These are phyloP conservation scores for Bembecia ichneumoniformis DNA, from an alignment of 2,888 invertebrate species.

Conservation along the genomic window DNA sequence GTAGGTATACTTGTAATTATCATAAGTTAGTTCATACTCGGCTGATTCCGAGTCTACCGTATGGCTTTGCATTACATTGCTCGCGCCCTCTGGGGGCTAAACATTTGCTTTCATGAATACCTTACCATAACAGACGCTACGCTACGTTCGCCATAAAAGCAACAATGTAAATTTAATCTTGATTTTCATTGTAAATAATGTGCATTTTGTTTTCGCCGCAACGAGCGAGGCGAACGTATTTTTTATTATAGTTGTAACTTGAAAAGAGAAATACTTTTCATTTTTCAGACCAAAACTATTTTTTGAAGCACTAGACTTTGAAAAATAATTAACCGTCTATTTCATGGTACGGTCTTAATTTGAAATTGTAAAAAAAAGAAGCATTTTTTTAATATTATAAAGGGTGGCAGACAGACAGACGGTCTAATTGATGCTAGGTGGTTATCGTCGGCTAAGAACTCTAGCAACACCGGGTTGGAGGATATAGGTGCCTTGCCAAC, in stretches of 20 bases:
- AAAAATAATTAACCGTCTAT: too few relatives aligned
- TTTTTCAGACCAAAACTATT: too few relatives aligned
- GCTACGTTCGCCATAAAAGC: conserved; percentile 40
- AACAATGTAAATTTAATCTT: conserved; percentile 66
- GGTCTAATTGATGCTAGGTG: too few relatives aligned
- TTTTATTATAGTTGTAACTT: conserved; percentile 9
- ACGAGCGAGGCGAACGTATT: conserved; percentile 1
- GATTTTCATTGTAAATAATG: conserved; percentile 46
- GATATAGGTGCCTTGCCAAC: too few relatives aligned
- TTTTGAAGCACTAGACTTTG: too few relatives aligned
- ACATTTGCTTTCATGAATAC: conserved; percentile 65
- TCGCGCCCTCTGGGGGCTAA: conserved; percentile 43
- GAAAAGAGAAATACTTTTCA: background rate
- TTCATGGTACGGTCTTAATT: too few relatives aligned
- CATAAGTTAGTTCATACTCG: conserved; percentile 48
- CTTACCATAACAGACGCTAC: conserved; percentile 55
- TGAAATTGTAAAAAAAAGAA: too few relatives aligned
- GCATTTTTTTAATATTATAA: too few relatives aligned
- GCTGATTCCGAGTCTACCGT: conserved; percentile 33
- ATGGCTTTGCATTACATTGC: conserved; percentile 18
- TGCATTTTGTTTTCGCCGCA: conserved; percentile 17
- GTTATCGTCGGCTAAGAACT: too few relatives aligned
- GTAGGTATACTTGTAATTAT: conserved; percentile 58
- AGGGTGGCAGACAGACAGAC: too few relatives aligned
- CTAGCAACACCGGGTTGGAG: too few relatives aligned